A percentile compares a stretch with the other conserved stretches of the same genome.
Evolutionary conservation across 2,797 vertebrate genomes (phyloP).

Genomic region (Sebastes dallii): DNA sequence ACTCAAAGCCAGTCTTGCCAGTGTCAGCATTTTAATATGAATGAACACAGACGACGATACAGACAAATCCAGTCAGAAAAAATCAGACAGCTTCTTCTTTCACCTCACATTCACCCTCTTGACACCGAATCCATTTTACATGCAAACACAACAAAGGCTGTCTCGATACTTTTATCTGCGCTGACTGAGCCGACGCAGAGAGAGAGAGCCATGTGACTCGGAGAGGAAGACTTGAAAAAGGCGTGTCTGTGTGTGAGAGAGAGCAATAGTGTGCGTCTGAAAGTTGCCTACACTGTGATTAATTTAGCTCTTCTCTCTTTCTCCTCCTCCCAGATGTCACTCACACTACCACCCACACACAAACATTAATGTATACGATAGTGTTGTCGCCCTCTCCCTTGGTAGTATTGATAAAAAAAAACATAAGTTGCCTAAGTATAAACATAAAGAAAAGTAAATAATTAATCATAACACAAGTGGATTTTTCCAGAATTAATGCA

Average conservation of each 20-base stretch:
- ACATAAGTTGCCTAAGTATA: background rate
- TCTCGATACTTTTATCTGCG: conserved; percentile 33
- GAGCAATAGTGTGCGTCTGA: background rate
- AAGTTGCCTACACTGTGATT: conserved; percentile 38
- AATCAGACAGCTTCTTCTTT: background rate
- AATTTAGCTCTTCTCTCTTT: conserved; percentile 36
- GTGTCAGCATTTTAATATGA: conserved; percentile 7
- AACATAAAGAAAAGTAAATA: background rate
- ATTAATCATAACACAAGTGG: too few relatives aligned
- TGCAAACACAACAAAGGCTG: conserved; percentile 32
- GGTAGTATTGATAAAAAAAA: background rate
- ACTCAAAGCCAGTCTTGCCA: background rate
- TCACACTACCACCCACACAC: conserved; percentile 1
- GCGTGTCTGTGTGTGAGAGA: background rate
- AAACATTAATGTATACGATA: background rate
- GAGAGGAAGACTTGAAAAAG: background rate
- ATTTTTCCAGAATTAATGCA: background rate
- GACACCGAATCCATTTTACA: conserved; percentile 30
- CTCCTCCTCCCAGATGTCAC: conserved; percentile 15
- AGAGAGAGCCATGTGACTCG: background rate
- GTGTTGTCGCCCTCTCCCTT: background rate
- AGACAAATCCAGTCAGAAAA: conserved; percentile 2
- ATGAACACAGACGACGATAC: background rate
- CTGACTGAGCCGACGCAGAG: conserved; percentile 9
- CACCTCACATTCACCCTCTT: conserved; percentile 17